Percentiles rank a stretch among this genome's conserved stretches.
Conservation (phyloP, 1,140 invertebrate genomes). For the Zaprionus taronus region DNA sequence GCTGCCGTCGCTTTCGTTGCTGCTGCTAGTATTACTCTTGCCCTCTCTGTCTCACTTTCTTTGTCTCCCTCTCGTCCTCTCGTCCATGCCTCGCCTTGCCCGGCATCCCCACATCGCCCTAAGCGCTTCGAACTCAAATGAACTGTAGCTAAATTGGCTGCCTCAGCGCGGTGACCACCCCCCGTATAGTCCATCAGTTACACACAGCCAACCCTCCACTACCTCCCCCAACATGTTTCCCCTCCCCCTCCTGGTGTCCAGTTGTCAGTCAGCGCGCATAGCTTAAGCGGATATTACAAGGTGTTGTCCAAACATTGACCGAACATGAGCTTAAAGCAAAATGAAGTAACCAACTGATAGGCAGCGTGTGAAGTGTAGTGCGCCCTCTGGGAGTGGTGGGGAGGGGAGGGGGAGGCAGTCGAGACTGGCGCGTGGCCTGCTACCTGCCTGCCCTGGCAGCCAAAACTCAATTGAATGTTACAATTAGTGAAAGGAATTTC, state of each 20-base stretch:
- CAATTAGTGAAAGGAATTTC: background rate
- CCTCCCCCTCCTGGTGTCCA: conserved; percentile 47
- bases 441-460: background rate
- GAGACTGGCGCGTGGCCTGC: background rate
- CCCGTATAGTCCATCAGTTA: background rate
- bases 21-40: conserved; percentile 21
- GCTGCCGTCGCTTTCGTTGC: conserved; percentile 12
- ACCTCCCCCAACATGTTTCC: conserved; percentile 8
- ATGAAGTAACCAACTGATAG: conserved; percentile 62
- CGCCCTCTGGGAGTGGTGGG: background rate
- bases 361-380: background rate
- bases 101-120: conserved; percentile 1
- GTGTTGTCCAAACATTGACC: conserved; percentile 83
- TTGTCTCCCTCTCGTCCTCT: background rate
- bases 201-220: background rate
- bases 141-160: conserved; percentile 78
- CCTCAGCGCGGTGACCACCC: conserved; percentile 6
- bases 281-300: conserved; percentile 83
- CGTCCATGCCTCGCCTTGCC: background rate
- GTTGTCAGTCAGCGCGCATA: conserved; percentile 66
- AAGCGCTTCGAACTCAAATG: conserved; percentile 69
- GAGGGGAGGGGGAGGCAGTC: background rate
- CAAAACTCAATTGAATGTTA: background rate
- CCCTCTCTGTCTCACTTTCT: background rate
- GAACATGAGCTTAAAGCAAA: conserved; percentile 82